Evolutionary conservation across 2,888 invertebrate species (phyloP).

Genomic region (Tineola bisselliella): DNA sequence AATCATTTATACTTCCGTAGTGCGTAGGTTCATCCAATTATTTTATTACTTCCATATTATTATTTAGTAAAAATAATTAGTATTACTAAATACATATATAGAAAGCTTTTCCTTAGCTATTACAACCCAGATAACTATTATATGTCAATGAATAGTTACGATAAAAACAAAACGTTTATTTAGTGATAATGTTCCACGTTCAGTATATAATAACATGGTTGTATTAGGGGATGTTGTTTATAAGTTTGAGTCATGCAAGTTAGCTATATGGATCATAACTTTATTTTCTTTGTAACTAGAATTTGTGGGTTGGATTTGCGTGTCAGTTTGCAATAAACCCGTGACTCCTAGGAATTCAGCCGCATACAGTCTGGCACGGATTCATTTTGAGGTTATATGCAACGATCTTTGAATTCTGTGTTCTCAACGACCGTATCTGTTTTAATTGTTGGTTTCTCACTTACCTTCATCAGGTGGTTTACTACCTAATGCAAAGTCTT

Average conservation of each 20-base stretch:
- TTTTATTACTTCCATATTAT: no score
- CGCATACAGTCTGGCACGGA: slow-evolving; percentile 3
- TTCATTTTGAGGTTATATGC: not conserved
- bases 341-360: not conserved
- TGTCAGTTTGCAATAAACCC: not conserved
- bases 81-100: no score
- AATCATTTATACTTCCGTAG: no score
- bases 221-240: not conserved
- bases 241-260: not conserved
- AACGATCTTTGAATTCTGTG: not conserved
- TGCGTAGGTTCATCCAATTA: no score
- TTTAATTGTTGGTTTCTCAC: not conserved
- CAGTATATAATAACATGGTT: no score
- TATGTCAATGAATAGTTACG: not conserved
- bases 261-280: not conserved
- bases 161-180: no score
- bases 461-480: slow-evolving; percentile 62
- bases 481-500: slow-evolving; percentile 53
- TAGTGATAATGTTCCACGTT: no score
- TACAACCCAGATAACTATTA: not conserved
- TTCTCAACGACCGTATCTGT: not conserved
- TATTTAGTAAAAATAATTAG: no score
- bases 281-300: not conserved
- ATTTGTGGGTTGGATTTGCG: not conserved
- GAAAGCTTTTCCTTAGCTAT: no score